phyloP scores from a whole-genome alignment of 53 echinoderm and acorn worm species.

The Antedon mediterranea region DNA sequence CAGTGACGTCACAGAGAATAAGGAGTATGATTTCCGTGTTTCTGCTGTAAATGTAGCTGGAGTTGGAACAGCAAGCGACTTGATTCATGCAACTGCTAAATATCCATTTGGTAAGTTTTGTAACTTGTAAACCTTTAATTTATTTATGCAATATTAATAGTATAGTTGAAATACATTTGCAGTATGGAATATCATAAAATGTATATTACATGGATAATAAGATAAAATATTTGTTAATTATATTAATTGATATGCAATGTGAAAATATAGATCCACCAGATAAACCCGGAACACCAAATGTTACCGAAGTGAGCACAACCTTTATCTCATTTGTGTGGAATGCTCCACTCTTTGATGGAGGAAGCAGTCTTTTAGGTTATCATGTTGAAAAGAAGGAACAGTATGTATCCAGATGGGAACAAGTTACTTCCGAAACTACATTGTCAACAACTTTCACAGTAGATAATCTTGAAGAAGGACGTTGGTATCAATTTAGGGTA shows the following conservation, averaged over 20 bases:
- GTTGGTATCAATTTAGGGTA: constrained; percentile 82
- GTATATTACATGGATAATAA: too few species aligned
- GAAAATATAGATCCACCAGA: constrained; percentile 28
- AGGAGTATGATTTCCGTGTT: constrained; percentile 79
- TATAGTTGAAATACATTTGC: too few species aligned
- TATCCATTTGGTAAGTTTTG: constrained; percentile 71
- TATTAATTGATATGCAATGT: neutral
- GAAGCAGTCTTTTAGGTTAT: constrained; percentile 82
- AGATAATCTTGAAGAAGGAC: constrained; percentile 48
- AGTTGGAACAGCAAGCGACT: constrained; percentile 64
- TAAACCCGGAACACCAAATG: constrained; percentile 83
- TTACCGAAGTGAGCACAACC: constrained; percentile 64
- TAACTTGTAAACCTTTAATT: too few species aligned
- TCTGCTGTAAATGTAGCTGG: constrained; percentile 89
- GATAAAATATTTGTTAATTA: too few species aligned
- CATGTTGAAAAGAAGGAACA: constrained; percentile 68
- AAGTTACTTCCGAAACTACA: constrained; percentile 47
- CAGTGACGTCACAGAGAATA: constrained; percentile 59
- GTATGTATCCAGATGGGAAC: constrained; percentile 53
- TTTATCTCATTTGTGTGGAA: constrained; percentile 82
- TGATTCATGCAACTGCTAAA: constrained; percentile 54
- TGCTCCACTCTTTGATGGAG: constrained; percentile 74
- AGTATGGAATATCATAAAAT: too few species aligned
- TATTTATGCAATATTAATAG: too few species aligned
- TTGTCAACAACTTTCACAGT: constrained; percentile 45